Conservation (phyloP, 2,113 vertebrate genomes). For the Colaptes auratus region DNA sequence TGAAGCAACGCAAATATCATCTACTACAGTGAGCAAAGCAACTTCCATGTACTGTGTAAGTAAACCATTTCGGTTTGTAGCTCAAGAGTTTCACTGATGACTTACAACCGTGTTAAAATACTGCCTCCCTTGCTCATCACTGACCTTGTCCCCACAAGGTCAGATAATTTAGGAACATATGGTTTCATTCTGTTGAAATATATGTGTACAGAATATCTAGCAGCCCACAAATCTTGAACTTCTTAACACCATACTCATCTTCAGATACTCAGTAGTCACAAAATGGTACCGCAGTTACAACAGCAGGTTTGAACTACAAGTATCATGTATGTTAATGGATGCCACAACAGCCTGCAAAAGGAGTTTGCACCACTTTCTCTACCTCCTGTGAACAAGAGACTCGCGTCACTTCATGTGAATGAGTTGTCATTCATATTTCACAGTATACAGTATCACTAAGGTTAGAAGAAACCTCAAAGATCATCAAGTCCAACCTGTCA, state of each 20-base stretch:
- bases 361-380: neutral
- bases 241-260: neutral
- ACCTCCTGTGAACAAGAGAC: neutral
- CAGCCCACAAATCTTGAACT: neutral
- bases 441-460: too few species aligned
- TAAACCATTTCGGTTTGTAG: neutral
- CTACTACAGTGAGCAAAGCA: neutral
- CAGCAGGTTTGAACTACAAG: neutral
- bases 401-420: neutral
- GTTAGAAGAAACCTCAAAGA: too few species aligned
- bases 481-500: too few species aligned
- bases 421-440: neutral
- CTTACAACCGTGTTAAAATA: neutral
- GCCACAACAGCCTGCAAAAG: neutral
- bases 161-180: neutral
- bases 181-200: neutral
- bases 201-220: neutral
- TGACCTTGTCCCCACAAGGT: neutral
- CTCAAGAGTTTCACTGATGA: neutral
- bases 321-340: neutral
- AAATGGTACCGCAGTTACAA: neutral
- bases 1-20: neutral
- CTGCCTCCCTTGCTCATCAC: neutral
- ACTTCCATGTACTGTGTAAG: neutral
- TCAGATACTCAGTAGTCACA: neutral